Base-by-base conservation (phyloP, 2,797 vertebrate species). In the Meda fulgida region DNA sequence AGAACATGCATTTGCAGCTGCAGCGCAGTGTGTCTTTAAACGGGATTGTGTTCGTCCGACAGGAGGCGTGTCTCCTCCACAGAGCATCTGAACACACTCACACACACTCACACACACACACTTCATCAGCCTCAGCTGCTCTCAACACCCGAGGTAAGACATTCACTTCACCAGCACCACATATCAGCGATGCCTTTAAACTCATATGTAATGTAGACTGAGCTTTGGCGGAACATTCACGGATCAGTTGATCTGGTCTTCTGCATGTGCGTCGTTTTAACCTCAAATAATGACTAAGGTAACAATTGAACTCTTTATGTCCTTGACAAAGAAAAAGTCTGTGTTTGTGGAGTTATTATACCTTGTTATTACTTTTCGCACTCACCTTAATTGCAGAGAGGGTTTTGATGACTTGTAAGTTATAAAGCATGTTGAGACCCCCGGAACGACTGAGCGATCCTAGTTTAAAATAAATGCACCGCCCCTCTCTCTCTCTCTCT, bases 41-140 rank as follows among this genome's bases (percentile, higher is more conserved):
- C 94, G 92, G 90, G 91, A 48, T 89, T 71, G 86, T 88, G 91
- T 87, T 83, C 92, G 94, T 94, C 96, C 94, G 89, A 95, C 93
- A 95, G 97, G 96, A 96, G 97, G 97, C 97, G 97, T 96, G 95
- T 95, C 96, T 93, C 92, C 94, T 91, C 93, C 93, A 90, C 92
- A 88, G 91, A 91, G 91, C 90, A 85, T 86, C 89, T 90, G 90
- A 93, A 91, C 93, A 92, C 92, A 92, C 14, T 31, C 1, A 31
- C n/a, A 16, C 46, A 1, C 46, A 1, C 48, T 19, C 48, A 18
- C 48, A 19, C 48, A 48, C 46, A 48, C 46, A 48, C 46, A 89
- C 88, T 91, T 83, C 89, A 69, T 53, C 85, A 81, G 82, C 89
- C 87, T 78, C 85, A 88, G 88, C 86, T 81, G 89, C 88, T 89